Conservation (phyloP, 2,888 invertebrate species). For the Ornithoptera priamus region DNA sequence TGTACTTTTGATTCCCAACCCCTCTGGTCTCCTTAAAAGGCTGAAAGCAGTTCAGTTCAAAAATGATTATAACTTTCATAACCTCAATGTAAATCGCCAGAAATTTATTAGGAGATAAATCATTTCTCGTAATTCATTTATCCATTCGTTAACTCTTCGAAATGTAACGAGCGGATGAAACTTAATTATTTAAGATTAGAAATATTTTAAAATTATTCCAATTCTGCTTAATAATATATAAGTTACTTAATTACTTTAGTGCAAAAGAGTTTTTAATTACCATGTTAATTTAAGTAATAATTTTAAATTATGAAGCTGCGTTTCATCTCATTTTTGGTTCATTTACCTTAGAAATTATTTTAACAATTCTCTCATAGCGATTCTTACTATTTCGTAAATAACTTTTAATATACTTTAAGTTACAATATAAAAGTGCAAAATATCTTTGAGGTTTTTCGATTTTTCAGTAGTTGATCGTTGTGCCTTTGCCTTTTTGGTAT, state of each 20-base stretch:
- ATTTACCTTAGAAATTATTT: too few relatives aligned
- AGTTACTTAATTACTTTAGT: not conserved
- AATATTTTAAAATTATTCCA: not conserved
- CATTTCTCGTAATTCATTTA: not conserved
- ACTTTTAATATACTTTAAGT: too few relatives aligned
- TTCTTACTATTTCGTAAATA: too few relatives aligned
- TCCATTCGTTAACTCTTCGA: not conserved
- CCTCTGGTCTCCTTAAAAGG: constrained; percentile 4
- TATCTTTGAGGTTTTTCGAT: too few relatives aligned
- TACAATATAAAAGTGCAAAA: too few relatives aligned
- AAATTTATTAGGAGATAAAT: constrained; percentile 5
- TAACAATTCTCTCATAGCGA: too few relatives aligned
- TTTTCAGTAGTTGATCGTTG: too few relatives aligned
- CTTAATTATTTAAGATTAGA: not conserved
- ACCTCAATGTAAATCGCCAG: not conserved
- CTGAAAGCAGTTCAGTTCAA: constrained; percentile 12
- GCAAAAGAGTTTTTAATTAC: not conserved
- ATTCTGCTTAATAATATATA: not conserved
- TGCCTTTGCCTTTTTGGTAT: too few relatives aligned
- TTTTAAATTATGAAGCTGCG: not conserved
- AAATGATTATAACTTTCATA: constrained; percentile 14
- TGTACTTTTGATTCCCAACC: not conserved
- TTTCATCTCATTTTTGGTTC: not conserved
- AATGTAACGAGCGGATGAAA: not conserved
- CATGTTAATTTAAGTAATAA: not conserved